phyloP scores from a whole-genome alignment of 1,140 invertebrate species.

The Brachionus plicatilis region DNA sequence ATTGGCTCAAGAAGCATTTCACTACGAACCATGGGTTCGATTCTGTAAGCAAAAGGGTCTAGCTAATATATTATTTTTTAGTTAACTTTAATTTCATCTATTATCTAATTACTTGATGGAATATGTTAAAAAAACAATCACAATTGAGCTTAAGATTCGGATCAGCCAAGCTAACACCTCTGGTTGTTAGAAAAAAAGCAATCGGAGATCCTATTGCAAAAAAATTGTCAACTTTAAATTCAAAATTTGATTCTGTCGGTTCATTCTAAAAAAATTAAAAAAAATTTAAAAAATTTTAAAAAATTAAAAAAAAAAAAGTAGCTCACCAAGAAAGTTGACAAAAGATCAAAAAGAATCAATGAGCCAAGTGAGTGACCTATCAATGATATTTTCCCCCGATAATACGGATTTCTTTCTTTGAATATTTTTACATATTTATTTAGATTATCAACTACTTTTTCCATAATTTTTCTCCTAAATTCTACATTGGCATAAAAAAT shows the following conservation, averaged over 20 bases:
- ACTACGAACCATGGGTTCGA: not conserved
- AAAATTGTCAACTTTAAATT: slow-evolving; percentile 6
- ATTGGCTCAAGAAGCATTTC: not conserved
- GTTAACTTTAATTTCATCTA: not conserved
- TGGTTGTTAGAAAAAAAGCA: not conserved
- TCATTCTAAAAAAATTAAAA: not conserved
- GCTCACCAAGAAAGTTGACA: not conserved
- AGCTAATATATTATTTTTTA: not conserved
- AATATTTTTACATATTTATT: slow-evolving; percentile 12
- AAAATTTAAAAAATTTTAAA: too few relatives aligned
- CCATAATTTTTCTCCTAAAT: not conserved
- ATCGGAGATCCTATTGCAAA: not conserved
- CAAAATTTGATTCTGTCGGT: not conserved
- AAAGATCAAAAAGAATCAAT: not conserved
- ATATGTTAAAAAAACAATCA: slow-evolving; percentile 1
- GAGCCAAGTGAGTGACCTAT: not conserved
- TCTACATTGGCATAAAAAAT: not conserved
- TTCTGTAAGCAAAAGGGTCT: slow-evolving; percentile 7
- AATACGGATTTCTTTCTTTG: not conserved
- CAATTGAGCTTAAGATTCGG: not conserved
- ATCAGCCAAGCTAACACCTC: not conserved
- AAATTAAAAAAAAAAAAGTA: too few relatives aligned
- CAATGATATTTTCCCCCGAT: not conserved
- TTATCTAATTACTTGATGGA: not conserved
- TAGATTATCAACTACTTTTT: not conserved